Conservation (phyloP, 2,888 invertebrate species). For the Scaptomyza tumidula region DNA sequence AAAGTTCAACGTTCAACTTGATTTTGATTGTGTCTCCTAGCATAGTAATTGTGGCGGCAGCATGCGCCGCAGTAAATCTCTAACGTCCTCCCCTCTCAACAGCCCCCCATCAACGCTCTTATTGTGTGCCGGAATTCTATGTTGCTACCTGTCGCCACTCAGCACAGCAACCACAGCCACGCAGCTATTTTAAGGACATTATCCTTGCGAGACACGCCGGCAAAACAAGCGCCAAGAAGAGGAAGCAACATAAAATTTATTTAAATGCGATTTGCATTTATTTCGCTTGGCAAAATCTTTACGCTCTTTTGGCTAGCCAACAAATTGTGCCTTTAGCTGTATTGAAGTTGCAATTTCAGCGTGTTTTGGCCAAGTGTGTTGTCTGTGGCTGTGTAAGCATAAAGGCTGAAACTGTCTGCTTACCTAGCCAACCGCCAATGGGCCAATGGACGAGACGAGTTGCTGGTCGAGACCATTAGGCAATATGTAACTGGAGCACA, state of each 20-base stretch:
- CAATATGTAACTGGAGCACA: slow-evolving; percentile 35
- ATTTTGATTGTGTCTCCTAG: slow-evolving; percentile 73
- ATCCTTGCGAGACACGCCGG: slow-evolving; percentile 51
- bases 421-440: slow-evolving; percentile 58
- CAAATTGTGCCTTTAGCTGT: slow-evolving; percentile 63
- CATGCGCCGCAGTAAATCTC: slow-evolving; percentile 43
- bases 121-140: slow-evolving; percentile 17
- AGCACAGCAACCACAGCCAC: slow-evolving; percentile 7
- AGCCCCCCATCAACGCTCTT: background rate
- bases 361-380: slow-evolving; percentile 47
- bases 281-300: slow-evolving; percentile 56
- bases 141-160: slow-evolving; percentile 64
- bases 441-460: slow-evolving; percentile 15
- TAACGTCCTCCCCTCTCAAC: background rate
- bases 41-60: slow-evolving; percentile 52
- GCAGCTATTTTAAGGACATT: slow-evolving; percentile 67
- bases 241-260: slow-evolving; percentile 61
- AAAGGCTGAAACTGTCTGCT: slow-evolving; percentile 66
- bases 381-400: slow-evolving; percentile 46
- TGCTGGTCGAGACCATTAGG: slow-evolving; percentile 58
- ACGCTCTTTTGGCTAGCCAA: slow-evolving; percentile 8
- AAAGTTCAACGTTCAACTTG: slow-evolving; percentile 77
- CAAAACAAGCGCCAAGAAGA: slow-evolving; percentile 15
- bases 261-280: slow-evolving; percentile 79
- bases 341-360: slow-evolving; percentile 59